A percentile compares a stretch with the other conserved stretches of the same genome.
These are phyloP conservation scores for Vollenhovia emeryi DNA, from an alignment of 1,140 invertebrate genomes.

Conservation along the genomic window DNA sequence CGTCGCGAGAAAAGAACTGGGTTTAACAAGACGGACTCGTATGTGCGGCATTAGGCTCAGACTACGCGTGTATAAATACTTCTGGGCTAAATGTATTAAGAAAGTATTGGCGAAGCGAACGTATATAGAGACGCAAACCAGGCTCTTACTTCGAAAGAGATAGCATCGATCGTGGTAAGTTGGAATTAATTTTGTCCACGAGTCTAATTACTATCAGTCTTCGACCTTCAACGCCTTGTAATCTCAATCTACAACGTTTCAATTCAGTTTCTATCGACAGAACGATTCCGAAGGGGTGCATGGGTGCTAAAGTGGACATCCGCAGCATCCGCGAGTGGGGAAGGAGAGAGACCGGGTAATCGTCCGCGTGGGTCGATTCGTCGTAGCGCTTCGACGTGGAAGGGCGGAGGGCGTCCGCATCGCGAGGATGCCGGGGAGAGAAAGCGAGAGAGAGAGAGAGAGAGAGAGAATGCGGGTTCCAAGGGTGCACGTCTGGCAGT, in stretches of 20 bases:
- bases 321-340: constrained; percentile 69
- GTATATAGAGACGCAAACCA: neutral
- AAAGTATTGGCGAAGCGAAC: neutral
- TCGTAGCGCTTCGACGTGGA: constrained; percentile 65
- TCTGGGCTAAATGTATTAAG: neutral
- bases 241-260: neutral
- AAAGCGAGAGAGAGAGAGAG: constrained; percentile 30
- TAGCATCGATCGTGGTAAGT: neutral
- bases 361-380: constrained; percentile 68
- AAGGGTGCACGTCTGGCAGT: constrained; percentile 60
- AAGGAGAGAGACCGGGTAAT: constrained; percentile 37
- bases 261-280: neutral
- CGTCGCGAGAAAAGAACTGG: neutral
- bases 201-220: neutral
- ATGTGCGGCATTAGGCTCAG: neutral
- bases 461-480: constrained; percentile 34
- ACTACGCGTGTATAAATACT: neutral
- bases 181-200: neutral
- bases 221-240: neutral
- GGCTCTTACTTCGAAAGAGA: neutral
- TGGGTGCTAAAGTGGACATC: constrained; percentile 29
- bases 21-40: neutral
- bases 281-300: neutral
- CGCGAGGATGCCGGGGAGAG: constrained; percentile 46
- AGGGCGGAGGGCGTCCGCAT: constrained; percentile 69